A percentile compares a stretch with the other conserved stretches of the same genome.
Evolutionary conservation across 2,888 invertebrate genomes (phyloP).

Genomic region (Drosophila emarginata): DNA sequence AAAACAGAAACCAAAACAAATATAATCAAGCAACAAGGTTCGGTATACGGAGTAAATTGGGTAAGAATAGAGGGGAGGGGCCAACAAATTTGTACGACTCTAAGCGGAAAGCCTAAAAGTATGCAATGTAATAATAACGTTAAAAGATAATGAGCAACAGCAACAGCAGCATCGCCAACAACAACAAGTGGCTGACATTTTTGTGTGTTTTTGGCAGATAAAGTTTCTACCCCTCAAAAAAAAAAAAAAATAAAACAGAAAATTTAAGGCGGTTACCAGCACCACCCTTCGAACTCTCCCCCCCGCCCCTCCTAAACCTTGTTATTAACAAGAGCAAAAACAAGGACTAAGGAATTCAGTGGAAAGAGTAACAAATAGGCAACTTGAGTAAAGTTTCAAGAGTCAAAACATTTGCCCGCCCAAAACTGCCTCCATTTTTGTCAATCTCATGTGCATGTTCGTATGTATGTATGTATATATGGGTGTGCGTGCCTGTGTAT

Average conservation of each 20-base stretch:
- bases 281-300: no score
- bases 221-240: constrained; percentile 4
- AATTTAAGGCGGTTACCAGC: no score
- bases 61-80: not conserved
- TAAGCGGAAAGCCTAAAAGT: constrained; percentile 39
- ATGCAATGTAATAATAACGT: constrained; percentile 70
- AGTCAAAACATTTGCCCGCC: constrained; percentile 53
- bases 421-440: constrained; percentile 35
- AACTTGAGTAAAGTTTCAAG: constrained; percentile 69
- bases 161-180: constrained; percentile 9
- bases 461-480: constrained; percentile 1
- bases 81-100: constrained; percentile 6
- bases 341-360: not conserved
- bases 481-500: constrained; percentile 24
- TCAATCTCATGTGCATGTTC: constrained; percentile 3
- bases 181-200: constrained; percentile 31
- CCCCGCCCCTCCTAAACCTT: not conserved
- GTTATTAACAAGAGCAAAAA: not conserved
- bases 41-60: not conserved
- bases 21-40: constrained; percentile 37
- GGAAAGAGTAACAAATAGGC: constrained; percentile 58
- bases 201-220: constrained; percentile 17
- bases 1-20: constrained; percentile 47
- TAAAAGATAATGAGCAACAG: constrained; percentile 64
- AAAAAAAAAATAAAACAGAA: not conserved